Base-by-base conservation (phyloP, 2,113 vertebrate genomes). In the Poeciliopsis retropinna region DNA sequence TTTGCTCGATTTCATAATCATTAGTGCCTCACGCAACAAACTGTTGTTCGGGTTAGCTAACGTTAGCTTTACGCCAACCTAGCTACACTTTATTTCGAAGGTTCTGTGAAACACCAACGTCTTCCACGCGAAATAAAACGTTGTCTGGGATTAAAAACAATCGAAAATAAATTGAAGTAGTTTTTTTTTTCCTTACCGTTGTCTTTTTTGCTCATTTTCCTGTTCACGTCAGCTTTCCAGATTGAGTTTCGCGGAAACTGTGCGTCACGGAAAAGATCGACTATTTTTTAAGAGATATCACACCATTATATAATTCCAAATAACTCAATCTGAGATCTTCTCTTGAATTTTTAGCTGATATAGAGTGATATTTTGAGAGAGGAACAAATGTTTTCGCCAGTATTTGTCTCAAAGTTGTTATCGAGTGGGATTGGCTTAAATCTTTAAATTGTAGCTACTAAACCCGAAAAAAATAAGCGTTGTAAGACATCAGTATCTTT, bases 121-220 rank as follows among this genome's bases (percentile, higher is more conserved):
- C 1, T 4, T 51, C 12, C 0, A 32, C 5, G 41, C 19, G 2
- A 60, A 11, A 28, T 3, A n/a, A 3, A 0, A 19, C 2, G 0
- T 14, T 62, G 3, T 0, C 1, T 39, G 51, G 4, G 51, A 13
- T 62, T 4, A 13, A 9, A 51, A 37, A 10, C 1, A 30, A 10
- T 8, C 3, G 0, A 14, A 10, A 22, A 5, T 5, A 1, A 29
- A 17, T 1, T 2, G 0, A 19, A 51, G 8, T 22, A n/a, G 51
- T 57, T 57, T n/a, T 10, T n/a, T 10, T 14, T 34, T 17, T 9
- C 70, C 83, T 70, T 60, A 94, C 94, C 86, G 71, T 89, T 92
- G 3, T 95, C 94, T 57, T 94, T 95, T 85, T 94, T 94, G 82
- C 92, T 94, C 94, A 95, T 95, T 30, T 81, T 34, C 11, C 5